A percentile compares a stretch with the other conserved stretches of the same genome.
Conservation (phyloP, 1,140 invertebrate genomes). For the Drosophila bipectinata region DNA sequence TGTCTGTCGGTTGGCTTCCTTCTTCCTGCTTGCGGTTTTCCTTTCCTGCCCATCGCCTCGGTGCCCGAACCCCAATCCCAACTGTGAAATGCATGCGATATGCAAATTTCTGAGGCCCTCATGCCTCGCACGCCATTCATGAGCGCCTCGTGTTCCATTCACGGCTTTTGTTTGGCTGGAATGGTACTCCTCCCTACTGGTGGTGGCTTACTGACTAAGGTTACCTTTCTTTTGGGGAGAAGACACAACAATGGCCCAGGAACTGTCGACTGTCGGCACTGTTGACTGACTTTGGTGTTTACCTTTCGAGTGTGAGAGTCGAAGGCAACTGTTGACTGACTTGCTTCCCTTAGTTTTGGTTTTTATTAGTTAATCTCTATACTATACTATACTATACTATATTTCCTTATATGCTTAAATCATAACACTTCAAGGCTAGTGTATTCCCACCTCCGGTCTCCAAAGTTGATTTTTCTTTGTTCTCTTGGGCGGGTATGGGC, state of each 20-base stretch:
- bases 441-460: neutral
- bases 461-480: conserved; percentile 8
- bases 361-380: no score
- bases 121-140: conserved; percentile 52
- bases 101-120: conserved; percentile 57
- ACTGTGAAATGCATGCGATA: conserved; percentile 53
- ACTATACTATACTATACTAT: no score
- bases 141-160: conserved; percentile 51
- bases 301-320: no score
- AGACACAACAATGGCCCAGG: conserved; percentile 52
- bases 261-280: conserved; percentile 46
- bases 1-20: conserved; percentile 51
- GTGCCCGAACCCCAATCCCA: no score
- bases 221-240: conserved; percentile 48
- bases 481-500: neutral
- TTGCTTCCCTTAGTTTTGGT: no score
- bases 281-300: neutral
- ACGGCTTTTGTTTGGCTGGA: conserved; percentile 49
- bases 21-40: conserved; percentile 76
- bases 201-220: conserved; percentile 43
- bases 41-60: conserved; percentile 44
- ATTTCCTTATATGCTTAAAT: neutral
- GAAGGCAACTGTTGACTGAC: no score
- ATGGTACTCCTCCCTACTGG: conserved; percentile 3
- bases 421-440: neutral